phyloP scores from a whole-genome alignment of 2,113 vertebrate species.

The Pardalotus punctatus region DNA sequence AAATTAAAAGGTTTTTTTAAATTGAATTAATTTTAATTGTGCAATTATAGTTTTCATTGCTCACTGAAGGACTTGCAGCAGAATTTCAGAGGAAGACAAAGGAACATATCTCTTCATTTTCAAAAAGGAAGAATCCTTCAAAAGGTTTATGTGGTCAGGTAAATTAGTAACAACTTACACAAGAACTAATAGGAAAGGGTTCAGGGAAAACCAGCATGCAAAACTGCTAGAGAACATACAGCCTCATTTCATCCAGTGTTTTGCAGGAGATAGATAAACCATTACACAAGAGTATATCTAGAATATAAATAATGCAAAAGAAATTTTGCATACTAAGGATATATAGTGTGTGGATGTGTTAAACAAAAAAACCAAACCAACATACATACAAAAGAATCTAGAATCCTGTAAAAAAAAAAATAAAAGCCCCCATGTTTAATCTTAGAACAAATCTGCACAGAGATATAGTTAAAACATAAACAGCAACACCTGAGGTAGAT shows the following conservation, averaged over 20 bases:
- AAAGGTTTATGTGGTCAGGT: background rate
- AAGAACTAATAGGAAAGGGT: background rate
- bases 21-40: background rate
- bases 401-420: background rate
- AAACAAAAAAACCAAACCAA: background rate
- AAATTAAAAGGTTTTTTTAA: fast-evolving
- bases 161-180: background rate
- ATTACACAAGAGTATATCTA: background rate
- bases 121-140: background rate
- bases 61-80: background rate
- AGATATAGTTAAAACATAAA: background rate
- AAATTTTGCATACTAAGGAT: background rate
- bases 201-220: background rate
- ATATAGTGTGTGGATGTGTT: background rate
- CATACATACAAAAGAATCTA: background rate
- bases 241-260: background rate
- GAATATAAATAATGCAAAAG: background rate
- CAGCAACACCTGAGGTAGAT: background rate
- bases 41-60: background rate
- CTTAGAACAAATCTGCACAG: background rate
- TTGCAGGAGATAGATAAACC: background rate
- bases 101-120: background rate
- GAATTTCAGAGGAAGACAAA: background rate
- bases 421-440: background rate
- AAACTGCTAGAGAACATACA: background rate